Percentiles rank a stretch among this genome's conserved stretches.
These are phyloP conservation scores for Drosophila virilis DNA, from an alignment of 1,140 invertebrate genomes.

Conservation along the genomic window DNA sequence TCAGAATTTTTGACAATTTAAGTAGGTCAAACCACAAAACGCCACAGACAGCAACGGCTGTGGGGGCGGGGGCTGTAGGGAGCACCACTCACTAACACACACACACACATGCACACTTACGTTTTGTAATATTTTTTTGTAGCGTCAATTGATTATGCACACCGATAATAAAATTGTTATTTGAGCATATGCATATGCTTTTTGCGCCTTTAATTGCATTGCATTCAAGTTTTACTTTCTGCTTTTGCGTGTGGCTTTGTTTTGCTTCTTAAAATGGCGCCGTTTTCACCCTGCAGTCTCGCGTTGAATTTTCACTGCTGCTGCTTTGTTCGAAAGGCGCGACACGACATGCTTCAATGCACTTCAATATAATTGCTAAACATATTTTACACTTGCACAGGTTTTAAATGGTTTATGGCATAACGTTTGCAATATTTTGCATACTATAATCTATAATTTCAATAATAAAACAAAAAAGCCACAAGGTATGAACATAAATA, in stretches of 20 bases:
- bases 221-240: constrained; percentile 65
- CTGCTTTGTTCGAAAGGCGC: constrained; percentile 68
- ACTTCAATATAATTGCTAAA: constrained; percentile 24
- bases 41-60: constrained; percentile 20
- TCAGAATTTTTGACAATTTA: constrained; percentile 63
- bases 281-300: constrained; percentile 72
- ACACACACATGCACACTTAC: constrained; percentile 61
- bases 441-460: constrained; percentile 30
- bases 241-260: constrained; percentile 66
- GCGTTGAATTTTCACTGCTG: constrained; percentile 62
- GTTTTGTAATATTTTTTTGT: constrained; percentile 53
- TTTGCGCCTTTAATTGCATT: constrained; percentile 60
- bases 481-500: constrained; percentile 80
- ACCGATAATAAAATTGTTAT: constrained; percentile 40
- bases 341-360: constrained; percentile 53
- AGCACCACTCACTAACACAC: constrained; percentile 22
- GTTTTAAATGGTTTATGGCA: constrained; percentile 35
- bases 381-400: constrained; percentile 26
- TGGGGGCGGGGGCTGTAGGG: constrained; percentile 5
- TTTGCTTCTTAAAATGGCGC: constrained; percentile 83
- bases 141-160: constrained; percentile 47
- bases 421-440: constrained; percentile 30
- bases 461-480: constrained; percentile 64
- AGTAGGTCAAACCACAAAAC: constrained; percentile 70
- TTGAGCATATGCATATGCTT: constrained; percentile 43